These are phyloP conservation scores for Theropithecus gelada DNA, from an alignment of 2,113 vertebrate species.

Conservation along the genomic window DNA sequence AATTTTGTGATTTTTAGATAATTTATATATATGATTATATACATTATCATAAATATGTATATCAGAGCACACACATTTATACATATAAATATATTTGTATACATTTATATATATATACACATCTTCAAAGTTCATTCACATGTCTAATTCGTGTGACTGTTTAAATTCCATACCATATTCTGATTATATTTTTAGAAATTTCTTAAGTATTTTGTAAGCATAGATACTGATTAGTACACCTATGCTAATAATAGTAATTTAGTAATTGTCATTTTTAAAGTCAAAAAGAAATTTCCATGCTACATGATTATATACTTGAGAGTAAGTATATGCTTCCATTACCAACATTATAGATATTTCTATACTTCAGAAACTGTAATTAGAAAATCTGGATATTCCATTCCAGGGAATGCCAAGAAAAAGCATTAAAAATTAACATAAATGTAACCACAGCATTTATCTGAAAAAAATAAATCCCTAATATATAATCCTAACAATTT, in stretches of 20 bases:
- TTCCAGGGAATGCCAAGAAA: background rate
- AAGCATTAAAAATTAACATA: background rate
- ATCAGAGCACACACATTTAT: background rate
- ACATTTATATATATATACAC: background rate
- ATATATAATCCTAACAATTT: background rate
- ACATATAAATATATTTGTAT: background rate
- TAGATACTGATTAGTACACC: background rate
- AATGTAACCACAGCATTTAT: background rate
- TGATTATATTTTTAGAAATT: conserved; percentile 8
- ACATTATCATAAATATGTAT: background rate
- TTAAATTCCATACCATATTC: conserved; percentile 48
- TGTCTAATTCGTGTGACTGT: conserved; percentile 61
- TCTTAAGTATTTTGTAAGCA: background rate
- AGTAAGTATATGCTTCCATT: background rate
- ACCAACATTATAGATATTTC: background rate
- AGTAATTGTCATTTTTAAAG: background rate
- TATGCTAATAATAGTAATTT: background rate
- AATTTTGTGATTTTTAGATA: background rate
- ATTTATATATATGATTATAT: background rate
- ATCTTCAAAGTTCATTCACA: conserved; percentile 64
- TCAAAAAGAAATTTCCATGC: background rate
- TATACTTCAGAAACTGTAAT: background rate
- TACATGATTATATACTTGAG: background rate
- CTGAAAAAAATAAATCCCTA: background rate
- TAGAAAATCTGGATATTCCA: background rate